Base-by-base conservation (phyloP, 1,140 invertebrate species). In the Apis dorsata region DNA sequence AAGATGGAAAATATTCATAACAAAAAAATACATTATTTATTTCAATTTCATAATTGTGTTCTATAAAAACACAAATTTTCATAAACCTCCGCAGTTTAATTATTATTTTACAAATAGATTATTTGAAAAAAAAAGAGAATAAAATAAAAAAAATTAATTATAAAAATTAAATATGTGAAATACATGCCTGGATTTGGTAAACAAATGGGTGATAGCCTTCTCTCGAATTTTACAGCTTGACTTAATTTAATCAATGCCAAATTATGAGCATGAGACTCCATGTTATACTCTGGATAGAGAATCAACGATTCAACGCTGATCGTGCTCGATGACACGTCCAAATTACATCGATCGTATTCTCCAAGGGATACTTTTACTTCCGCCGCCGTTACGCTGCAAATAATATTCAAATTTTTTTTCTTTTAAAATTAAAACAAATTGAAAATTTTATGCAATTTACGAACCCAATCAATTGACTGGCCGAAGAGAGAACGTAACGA, bases 161-260 rank as follows among this genome's bases (percentile, higher is more conserved):
- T 63, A n/a, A 24, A 24, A 63, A 63, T n/a, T 15, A 53, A 19
- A 21, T 21, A 57, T 9, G n/a, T 2, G 7, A 53, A 28, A 28
- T 62, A 92, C 86, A 80, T 86, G 95, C 95, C 94, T 81, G 93
- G 91, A 69, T 94, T 92, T 10, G 95, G 94, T 71, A 96, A 87
- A 87, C 96, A 96, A 44, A 96, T 94, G 0, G 96, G 95, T 10
- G 92, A 91, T 82, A 96, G 93, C 63, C 93, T 91, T 74, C 93
- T 92, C 60, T 94, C 95, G 79, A 96, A 95, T 63, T 92, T 89
- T 5, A 95, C 94, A 12, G 94, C 92, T 44, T 93, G 91, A 79
- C 92, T 94, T 12, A 96, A 90, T 69, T 93, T 94, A 11, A 96
- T 86, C 24, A 96, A 84, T 4, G 95, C 96, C 55, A 96, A 92